Base-by-base conservation (phyloP, 2,888 invertebrate species). In the Hybos culiciformis region DNA sequence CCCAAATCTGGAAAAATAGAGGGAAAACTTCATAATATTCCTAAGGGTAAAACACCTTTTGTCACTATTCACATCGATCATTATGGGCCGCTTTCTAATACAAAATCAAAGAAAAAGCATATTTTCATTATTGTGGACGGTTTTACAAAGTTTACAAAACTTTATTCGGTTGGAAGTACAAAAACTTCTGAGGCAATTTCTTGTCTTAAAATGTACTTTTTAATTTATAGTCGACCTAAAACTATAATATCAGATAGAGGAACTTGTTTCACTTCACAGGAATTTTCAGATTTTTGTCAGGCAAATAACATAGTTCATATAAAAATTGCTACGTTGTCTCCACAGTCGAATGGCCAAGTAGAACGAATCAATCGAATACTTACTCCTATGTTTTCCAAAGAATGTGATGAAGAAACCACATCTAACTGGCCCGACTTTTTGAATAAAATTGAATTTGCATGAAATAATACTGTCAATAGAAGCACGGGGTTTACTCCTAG, bases 191-290 rank as follows among this genome's bases (percentile, higher is more conserved):
- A 50, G 8, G 56, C 53, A 1, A 50, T 61, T 21, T 49, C 44
- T 42, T 48, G 49, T 12, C 38, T 62, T 7, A 23, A 54, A 39
- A 46, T 33, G 3, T 51, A 50, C 46, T 53, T 51, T 23, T 7
- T 12, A 15, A 17, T 21, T 18, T 53, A 50, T 26, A 49, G 50
- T 38, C 33, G 36, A 24, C 50, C 56, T 20, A 45, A 58, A 6
- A 45, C 56, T 5, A 48, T 66, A 8, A 54, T 66, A 6, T 55
- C 57, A 2, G 66, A 67, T 45, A 48, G 59, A 21, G 63, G 63
- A n/a, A 54, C 57, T 14, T 53, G 56, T 15, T 66, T 62, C 42
- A 66, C 62, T 0, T 55, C 59, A 2, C 48, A 53, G 14, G 41
- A 46, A 4, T 66, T 66, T 43, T 40, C 48, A 31, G 39, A 45